A percentile compares a stretch with the other conserved stretches of the same genome.
phyloP scores from a whole-genome alignment of 2,113 vertebrate species.

The Gymnarchus niloticus region DNA sequence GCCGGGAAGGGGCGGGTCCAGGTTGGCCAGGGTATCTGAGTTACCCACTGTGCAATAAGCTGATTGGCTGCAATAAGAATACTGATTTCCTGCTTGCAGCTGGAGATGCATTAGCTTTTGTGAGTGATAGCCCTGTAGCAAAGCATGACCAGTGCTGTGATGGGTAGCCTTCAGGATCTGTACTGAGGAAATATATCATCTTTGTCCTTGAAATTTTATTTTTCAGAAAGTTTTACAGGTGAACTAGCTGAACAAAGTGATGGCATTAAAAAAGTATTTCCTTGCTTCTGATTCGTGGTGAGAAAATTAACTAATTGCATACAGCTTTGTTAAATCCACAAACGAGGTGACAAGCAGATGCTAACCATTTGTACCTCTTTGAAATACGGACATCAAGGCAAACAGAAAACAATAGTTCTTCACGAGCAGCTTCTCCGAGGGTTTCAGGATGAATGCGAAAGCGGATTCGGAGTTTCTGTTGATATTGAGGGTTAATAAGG shows the following conservation, averaged over 20 bases:
- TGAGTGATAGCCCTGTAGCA: neutral
- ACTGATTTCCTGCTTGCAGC: neutral
- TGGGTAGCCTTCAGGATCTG: neutral
- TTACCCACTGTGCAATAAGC: neutral
- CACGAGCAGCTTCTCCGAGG: neutral
- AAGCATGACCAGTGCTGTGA: neutral
- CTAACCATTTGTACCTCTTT: neutral
- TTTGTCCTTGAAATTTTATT: neutral
- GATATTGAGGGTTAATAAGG: neutral
- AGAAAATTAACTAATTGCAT: neutral
- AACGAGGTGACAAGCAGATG: too few species aligned
- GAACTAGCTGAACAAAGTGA: too few species aligned
- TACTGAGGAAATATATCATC: neutral
- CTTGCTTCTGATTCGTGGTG: neutral
- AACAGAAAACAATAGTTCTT: neutral
- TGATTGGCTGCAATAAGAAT: neutral
- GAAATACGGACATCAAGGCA: neutral
- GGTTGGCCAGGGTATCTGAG: neutral
- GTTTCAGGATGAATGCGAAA: neutral
- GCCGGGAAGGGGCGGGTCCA: neutral
- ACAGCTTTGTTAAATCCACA: neutral
- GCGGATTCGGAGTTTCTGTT: neutral
- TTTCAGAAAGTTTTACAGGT: neutral
- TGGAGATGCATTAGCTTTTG: neutral
- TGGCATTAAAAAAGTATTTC: neutral